Evolutionary conservation across 53 echinoderm and acorn worm genomes (phyloP), one percentile per base, ranked within the genome.

Genomic region (Arbacia lixula): DNA sequence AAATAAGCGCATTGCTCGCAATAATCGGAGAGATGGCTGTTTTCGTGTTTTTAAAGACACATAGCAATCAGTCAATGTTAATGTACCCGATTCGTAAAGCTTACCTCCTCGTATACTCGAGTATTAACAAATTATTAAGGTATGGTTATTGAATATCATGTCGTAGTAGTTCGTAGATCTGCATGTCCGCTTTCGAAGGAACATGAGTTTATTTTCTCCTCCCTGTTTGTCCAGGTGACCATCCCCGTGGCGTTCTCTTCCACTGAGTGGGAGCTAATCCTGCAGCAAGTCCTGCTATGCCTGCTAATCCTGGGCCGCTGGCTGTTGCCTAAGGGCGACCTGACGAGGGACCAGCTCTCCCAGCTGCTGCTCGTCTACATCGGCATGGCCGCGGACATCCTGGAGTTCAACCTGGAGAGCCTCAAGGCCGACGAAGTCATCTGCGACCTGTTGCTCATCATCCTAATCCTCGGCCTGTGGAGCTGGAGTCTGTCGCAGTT

Each of bases 321-420:
- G 99, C 87, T 98, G 1, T 88, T 98, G 2, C 98, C 98, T 0
- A 92, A 92, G 76, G 99, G 99, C 3, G 60, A 75, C 30, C 88
- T 98, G 35, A 92, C 94, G n/a, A 90, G 99, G 38, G 99, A 98
- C 82, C 94, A 98, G 78, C 89, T 99, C 46, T 99, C 99, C 42
- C 94, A 94, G 53, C 89, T 99, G 6, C 92, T 99, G 30, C 71
- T 99, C 27, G 99, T 99, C 39, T 92, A 94, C 92, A 90, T 99
- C 71, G 99, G 94, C 35, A 95, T 94, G 92, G 94, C 99, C 2
- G 94, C 99, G 12, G 94, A 99, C 83, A 99, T 95, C 83, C 84
- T 99, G 41, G 99, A 99, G 66, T 99, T 99, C 66, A 88, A 86
- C 39, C 35, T 88, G 31, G 99, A 99, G 83, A 88, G 86, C 31